A percentile compares a stretch with the other conserved stretches of the same genome.
Conservation (phyloP, 2,113 vertebrate species). For the Notarius quadriscutis region DNA sequence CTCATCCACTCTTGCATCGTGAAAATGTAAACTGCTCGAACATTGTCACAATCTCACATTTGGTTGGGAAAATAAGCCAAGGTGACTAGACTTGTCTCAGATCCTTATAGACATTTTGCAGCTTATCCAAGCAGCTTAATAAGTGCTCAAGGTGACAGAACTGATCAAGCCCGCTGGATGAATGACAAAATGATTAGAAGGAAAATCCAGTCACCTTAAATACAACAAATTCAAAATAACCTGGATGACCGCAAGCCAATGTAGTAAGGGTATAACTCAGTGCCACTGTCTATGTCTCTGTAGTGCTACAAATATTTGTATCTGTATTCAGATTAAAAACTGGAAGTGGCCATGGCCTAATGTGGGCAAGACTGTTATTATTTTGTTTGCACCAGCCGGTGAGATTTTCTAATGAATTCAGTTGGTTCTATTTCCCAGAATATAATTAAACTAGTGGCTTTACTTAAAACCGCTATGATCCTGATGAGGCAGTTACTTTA, state of each 20-base stretch:
- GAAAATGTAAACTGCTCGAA: neutral
- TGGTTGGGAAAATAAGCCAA: neutral
- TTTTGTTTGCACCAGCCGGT: neutral
- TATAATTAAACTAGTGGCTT: neutral
- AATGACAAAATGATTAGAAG: neutral
- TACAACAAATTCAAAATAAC: neutral
- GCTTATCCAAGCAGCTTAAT: constrained; percentile 1
- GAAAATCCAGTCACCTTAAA: constrained; percentile 14
- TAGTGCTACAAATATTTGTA: neutral
- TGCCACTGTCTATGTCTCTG: neutral
- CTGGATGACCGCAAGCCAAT: neutral
- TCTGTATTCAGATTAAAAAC: neutral
- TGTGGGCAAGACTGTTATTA: neutral
- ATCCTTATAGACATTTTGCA: neutral
- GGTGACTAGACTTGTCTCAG: neutral
- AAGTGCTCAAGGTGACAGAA: constrained; percentile 20
- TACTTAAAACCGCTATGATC: neutral
- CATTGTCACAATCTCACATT: neutral
- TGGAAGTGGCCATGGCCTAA: neutral
- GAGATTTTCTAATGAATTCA: neutral
- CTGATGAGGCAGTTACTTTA: neutral
- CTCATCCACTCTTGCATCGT: neutral
- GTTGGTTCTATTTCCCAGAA: neutral
- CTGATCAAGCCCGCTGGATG: neutral
- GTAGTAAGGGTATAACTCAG: neutral